Evolutionary conservation across 2,797 vertebrate species (phyloP), one percentile per base, ranked within the genome.

Genomic region (Sebastes kiyomatsui): DNA sequence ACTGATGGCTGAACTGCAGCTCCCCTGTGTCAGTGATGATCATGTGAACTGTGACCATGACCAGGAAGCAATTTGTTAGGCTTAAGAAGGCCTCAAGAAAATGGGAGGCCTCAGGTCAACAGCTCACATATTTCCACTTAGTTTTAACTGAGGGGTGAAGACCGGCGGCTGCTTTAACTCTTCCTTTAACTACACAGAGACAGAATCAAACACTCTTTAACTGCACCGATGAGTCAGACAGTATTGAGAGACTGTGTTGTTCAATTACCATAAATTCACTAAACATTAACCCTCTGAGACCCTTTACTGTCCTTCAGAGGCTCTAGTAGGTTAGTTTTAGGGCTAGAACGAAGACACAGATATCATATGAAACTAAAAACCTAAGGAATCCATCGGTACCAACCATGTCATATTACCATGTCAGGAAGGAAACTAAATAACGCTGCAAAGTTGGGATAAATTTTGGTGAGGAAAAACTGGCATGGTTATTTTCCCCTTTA

Each of bases 51-150:
- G 16, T 83, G 85, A 94, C 91, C 88, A 80, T 94, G 93, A 94
- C 93, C 92, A 92, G 94, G 94, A 95, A 95, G 92, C 92, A 90
- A 93, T 95, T 93, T 92, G 90, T 91, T 90, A 92, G 86, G 85
- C 76, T 85, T 85, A 85, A 81, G 83, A 91, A 87, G 87, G 75
- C 80, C 80, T 87, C 75, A 78, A 88, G 73, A 82, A 77, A 72
- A 73, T 22, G 6, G 32, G 49, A 56, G 77, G 59, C 72, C 82
- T 83, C 66, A 78, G 92, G 93, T 93, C 92, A 91, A 62, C 79
- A 77, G 64, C 55, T 75, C 90, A 92, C 81, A 91, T 89, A 91
- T 86, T 91, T 94, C 85, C 87, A 91, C 79, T 90, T 84, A 81
- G 67, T 67, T 85, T 56, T 78, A 42, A 90, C 77, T 87, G 86